Evolutionary conservation across 92 coral and sea anemone species (phyloP).

Genomic region (Isaurus tuberculatus): DNA sequence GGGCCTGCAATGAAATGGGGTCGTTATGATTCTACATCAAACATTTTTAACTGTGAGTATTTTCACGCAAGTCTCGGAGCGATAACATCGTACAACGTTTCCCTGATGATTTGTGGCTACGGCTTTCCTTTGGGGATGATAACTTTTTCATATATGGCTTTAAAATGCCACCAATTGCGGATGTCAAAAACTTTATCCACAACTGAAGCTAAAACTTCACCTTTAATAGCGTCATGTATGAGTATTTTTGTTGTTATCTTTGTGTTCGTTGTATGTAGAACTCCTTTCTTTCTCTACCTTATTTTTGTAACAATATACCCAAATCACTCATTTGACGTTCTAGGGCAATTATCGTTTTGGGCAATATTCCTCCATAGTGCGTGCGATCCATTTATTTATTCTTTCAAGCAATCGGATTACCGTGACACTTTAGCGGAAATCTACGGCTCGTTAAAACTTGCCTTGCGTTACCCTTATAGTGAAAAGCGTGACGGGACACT

Average conservation of each 20-base stretch:
- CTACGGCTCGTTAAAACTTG: conserved; percentile 49
- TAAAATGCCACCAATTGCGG: conserved; percentile 59
- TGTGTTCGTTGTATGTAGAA: conserved; percentile 85
- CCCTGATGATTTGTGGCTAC: conserved; percentile 84
- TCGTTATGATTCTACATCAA: conserved; percentile 93
- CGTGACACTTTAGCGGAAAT: conserved; percentile 85
- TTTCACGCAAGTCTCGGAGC: conserved; percentile 75
- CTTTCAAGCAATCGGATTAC: conserved; percentile 87
- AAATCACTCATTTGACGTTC: conserved; percentile 70
- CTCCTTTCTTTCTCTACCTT: conserved; percentile 87
- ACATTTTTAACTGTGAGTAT: conserved; percentile 90
- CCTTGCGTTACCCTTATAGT: conserved; percentile 46
- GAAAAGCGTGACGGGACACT: background rate
- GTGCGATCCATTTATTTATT: conserved; percentile 90
- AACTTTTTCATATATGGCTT: conserved; percentile 78
- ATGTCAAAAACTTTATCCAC: conserved; percentile 69
- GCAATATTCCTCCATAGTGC: conserved; percentile 96
- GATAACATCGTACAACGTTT: conserved; percentile 80
- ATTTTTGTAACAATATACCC: conserved; percentile 69
- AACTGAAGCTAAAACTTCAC: conserved; percentile 72
- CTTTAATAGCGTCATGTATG: conserved; percentile 73
- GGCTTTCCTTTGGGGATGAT: conserved; percentile 73
- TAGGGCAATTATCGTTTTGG: conserved; percentile 96
- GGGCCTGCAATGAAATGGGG: conserved; percentile 98
- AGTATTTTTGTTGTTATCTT: conserved; percentile 74